Evolutionary conservation across 2,888 invertebrate species (phyloP).

Genomic region (Shargacucullia verbasci): DNA sequence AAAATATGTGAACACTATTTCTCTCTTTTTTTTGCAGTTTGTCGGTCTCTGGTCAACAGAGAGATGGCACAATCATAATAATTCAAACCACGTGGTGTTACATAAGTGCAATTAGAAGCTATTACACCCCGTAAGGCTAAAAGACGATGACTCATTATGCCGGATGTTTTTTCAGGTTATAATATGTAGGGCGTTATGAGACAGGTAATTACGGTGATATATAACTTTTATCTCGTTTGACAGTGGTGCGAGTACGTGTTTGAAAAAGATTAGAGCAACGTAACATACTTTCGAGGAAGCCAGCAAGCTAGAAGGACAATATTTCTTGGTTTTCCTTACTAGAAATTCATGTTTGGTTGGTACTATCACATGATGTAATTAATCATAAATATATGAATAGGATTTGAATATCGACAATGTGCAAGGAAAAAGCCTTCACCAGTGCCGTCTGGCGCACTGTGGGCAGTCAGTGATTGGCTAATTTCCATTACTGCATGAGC

Average conservation of each 20-base stretch:
- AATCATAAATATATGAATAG: too few relatives aligned
- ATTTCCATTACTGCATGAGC: too few relatives aligned
- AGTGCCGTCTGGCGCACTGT: too few relatives aligned
- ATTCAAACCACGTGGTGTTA: conserved; percentile 15
- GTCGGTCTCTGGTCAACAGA: background rate
- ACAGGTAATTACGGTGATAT: conserved; percentile 62
- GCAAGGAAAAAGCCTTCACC: too few relatives aligned
- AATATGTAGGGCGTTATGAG: conserved; percentile 72
- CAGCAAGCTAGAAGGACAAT: conserved; percentile 20
- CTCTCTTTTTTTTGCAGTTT: conserved; percentile 15
- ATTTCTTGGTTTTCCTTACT: conserved; percentile 9
- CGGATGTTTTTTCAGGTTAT: conserved; percentile 75
- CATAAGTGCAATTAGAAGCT: conserved; percentile 38
- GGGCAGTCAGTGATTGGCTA: too few relatives aligned
- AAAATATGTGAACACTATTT: background rate
- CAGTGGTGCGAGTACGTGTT: conserved; percentile 51
- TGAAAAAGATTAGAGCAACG: conserved; percentile 43
- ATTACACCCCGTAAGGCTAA: conserved; percentile 52
- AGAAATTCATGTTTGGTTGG: conserved; percentile 2
- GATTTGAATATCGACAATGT: too few relatives aligned
- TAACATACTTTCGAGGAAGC: conserved; percentile 34
- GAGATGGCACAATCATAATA: conserved; percentile 16
- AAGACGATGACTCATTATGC: conserved; percentile 63
- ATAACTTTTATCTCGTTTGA: conserved; percentile 71
- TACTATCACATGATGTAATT: conserved; percentile 5